Evolutionary conservation across 2,888 invertebrate genomes (phyloP), one percentile per base, ranked within the genome.

Genomic region (Nebria brevicollis): DNA sequence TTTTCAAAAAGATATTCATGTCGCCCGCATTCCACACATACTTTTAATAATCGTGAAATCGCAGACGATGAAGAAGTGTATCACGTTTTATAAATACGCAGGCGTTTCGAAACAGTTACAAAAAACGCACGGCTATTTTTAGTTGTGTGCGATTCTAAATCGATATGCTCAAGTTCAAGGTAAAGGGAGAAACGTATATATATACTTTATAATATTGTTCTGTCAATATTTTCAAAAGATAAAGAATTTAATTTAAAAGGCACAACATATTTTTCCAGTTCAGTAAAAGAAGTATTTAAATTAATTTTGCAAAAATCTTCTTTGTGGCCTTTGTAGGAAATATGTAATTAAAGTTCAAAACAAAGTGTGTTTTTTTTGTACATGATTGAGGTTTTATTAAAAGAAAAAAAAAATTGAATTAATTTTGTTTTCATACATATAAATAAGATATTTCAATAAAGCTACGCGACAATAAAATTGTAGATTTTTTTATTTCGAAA

Each of bases 1-100:
- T 72, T 70, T 77, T 77, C 65, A 13, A 72, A 77, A 26, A 72
- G 72, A 26, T 77, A 70, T 25, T 25, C 70, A 70, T 34, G 70
- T 34, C 70, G 77, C 64, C 64, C 26, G 42, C 77, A 77, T 77
- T 77, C 77, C 72, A 54, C 43, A 64, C 70, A 72, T 77, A 72
- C 64, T 77, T 77, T 43, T 64, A 72, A 11, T 77, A 26, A 77
- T 77, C 77, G 20, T 10, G 4, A 72, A 64, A 77, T 77, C 77
- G 72, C 72, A 77, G 77, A 77, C 72, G 26, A 26, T 54, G 26
- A 77, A 72, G 72, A 64, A 72, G 26, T 25, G 68, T 77, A 68
- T 77, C 54, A 77, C 72, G 72, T 72, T 77, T 77, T 34, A 70
- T 70, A 68, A 8, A 25, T 6, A 13, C 10, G 2, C 70, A 70